A percentile compares a stretch with the other conserved stretches of the same genome.
Conservation (phyloP, 2,113 vertebrate genomes). For the Rutilus rutilus region DNA sequence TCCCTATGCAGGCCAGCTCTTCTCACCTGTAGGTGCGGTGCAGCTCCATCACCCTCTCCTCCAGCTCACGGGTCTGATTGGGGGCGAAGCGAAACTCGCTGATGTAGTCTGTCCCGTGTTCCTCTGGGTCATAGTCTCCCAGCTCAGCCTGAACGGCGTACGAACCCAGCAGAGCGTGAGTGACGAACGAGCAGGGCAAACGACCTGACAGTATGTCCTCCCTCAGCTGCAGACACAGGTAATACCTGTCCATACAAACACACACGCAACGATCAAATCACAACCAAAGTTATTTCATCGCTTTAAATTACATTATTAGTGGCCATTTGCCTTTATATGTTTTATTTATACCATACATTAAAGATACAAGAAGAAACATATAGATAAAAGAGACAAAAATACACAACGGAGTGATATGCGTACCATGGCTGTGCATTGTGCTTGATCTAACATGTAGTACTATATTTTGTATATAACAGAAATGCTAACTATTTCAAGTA, state of each 20-base stretch:
- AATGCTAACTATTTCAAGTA: not conserved
- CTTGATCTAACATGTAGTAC: not conserved
- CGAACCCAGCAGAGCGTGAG: conserved; percentile 94
- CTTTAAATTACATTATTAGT: not conserved
- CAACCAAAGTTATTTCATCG: not conserved
- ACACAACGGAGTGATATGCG: not conserved
- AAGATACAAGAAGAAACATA: no score
- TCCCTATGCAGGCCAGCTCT: not conserved
- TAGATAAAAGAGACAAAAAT: no score
- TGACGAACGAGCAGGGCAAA: conserved; percentile 97
- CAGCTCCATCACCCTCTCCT: conserved; percentile 97
- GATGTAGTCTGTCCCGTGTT: conserved; percentile 90
- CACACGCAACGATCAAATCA: conserved; percentile 6
- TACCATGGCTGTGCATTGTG: not conserved
- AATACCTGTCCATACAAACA: conserved; percentile 81
- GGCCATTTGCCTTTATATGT: no score
- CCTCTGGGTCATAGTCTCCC: conserved; percentile 90
- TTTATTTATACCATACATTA: no score
- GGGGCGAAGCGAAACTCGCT: conserved; percentile 94
- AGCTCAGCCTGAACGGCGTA: conserved; percentile 95
- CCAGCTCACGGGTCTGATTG: conserved; percentile 94
- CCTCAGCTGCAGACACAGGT: conserved; percentile 96
- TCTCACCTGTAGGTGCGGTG: conserved; percentile 92
- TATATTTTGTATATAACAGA: not conserved
- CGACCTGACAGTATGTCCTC: conserved; percentile 95